A percentile compares a stretch with the other conserved stretches of the same genome.
Conservation (phyloP, 2,797 vertebrate genomes). For the Pangasius djambal region DNA sequence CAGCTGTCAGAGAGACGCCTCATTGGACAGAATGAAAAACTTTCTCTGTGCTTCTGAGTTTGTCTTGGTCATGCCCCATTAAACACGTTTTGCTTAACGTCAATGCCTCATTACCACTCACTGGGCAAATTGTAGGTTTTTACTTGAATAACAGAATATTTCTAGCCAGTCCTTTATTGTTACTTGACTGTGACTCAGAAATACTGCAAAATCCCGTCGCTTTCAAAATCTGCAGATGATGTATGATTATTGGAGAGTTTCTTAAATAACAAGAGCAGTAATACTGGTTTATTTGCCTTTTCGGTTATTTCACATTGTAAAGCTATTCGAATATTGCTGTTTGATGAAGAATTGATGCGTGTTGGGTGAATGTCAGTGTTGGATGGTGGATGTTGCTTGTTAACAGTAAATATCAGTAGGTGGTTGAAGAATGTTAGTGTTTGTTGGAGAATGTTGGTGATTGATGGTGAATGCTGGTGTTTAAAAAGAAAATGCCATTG, state of each 20-base stretch:
- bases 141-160: slow-evolving; percentile 29
- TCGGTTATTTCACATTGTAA: not conserved
- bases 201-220: not conserved
- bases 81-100: slow-evolving; percentile 68
- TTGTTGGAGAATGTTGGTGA: not conserved
- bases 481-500: not conserved
- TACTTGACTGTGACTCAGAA: slow-evolving; percentile 33
- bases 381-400: not conserved
- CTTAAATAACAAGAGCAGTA: not conserved
- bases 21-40: slow-evolving; percentile 21
- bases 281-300: not conserved
- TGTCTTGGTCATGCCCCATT: slow-evolving; percentile 48
- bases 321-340: not conserved
- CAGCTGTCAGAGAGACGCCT: not conserved
- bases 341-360: not conserved
- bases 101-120: slow-evolving; percentile 18
- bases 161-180: slow-evolving; percentile 57
- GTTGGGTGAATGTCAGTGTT: not conserved
- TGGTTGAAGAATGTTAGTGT: slow-evolving; percentile 22
- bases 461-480: not conserved
- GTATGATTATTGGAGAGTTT: not conserved
- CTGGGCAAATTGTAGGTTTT: slow-evolving; percentile 8
- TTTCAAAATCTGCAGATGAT: not conserved
- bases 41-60: slow-evolving; percentile 57
- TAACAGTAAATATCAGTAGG: slow-evolving; percentile 69